Evolutionary conservation across 2,888 invertebrate genomes (phyloP).

Genomic region (Dryococelus australis): DNA sequence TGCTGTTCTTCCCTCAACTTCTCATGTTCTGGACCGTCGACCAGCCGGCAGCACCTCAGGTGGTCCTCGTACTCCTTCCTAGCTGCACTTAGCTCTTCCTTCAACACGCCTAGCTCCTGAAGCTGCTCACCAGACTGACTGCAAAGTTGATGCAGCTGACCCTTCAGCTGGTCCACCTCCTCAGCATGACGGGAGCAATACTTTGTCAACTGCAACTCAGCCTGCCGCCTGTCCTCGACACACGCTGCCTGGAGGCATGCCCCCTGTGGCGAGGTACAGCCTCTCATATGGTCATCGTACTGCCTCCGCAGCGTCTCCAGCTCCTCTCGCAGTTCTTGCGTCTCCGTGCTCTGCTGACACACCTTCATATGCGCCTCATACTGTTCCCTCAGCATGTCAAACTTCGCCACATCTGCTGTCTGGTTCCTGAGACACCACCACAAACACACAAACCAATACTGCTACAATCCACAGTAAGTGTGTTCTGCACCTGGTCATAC

Average conservation of each 20-base stretch:
- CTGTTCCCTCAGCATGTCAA: conserved; percentile 67
- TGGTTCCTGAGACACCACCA: conserved; percentile 60
- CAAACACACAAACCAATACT: too few relatives aligned
- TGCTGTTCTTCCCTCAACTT: background rate
- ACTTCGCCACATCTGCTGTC: conserved; percentile 71
- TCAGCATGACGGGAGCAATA: too few relatives aligned
- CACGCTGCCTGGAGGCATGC: too few relatives aligned
- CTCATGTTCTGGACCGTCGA: background rate
- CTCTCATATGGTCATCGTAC: background rate
- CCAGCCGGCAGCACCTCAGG: background rate
- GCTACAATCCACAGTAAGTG: too few relatives aligned
- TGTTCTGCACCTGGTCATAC: too few relatives aligned
- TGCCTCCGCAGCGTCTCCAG: background rate
- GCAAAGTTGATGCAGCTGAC: too few relatives aligned
- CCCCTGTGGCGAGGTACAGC: background rate
- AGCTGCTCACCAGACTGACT: background rate
- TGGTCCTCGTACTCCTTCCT: background rate
- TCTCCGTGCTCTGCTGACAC: background rate
- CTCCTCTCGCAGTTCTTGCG: background rate
- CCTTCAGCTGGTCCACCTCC: too few relatives aligned
- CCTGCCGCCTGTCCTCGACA: too few relatives aligned
- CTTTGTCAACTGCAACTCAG: too few relatives aligned
- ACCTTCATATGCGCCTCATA: conserved; percentile 52
- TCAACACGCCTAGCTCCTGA: background rate
- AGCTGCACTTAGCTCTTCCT: background rate